These are phyloP conservation scores for Albula goreensis DNA, from an alignment of 2,113 vertebrate species.

Conservation along the genomic window DNA sequence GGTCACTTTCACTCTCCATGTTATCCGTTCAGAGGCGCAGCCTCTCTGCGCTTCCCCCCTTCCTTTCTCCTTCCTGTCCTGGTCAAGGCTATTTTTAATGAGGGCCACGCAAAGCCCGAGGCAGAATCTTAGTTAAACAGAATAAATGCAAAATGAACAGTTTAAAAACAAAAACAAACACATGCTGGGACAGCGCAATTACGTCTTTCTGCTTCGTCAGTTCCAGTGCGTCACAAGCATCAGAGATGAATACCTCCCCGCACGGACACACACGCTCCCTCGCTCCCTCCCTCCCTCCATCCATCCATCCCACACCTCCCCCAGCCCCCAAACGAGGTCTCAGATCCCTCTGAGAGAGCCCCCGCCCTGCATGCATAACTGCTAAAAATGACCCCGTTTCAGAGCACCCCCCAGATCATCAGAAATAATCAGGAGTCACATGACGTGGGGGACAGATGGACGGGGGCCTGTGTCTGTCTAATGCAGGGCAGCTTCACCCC, in stretches of 20 bases:
- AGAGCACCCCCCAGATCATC: not conserved
- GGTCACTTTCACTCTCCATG: not conserved
- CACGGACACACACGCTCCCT: not conserved
- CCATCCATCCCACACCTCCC: not conserved
- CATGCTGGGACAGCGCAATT: not conserved
- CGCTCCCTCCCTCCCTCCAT: not conserved
- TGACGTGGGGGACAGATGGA: not conserved
- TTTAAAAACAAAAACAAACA: not conserved
- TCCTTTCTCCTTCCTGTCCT: not conserved
- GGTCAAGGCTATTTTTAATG: not conserved
- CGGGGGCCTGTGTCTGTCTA: not conserved
- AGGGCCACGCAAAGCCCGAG: not conserved
- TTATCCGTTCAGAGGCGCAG: too few relatives aligned
- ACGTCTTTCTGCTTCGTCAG: not conserved
- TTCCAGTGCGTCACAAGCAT: not conserved
- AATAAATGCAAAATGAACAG: not conserved
- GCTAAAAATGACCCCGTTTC: constrained; percentile 26
- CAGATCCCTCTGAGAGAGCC: not conserved
- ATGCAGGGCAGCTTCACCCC: not conserved
- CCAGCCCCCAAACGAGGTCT: not conserved
- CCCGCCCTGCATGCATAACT: not conserved
- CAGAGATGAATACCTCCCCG: not conserved
- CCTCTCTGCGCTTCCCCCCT: not conserved
- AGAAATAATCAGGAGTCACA: not conserved
- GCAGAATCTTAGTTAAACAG: not conserved